Conservation (phyloP, 2,797 vertebrate genomes). For the Triplophysa yarkandensis region DNA sequence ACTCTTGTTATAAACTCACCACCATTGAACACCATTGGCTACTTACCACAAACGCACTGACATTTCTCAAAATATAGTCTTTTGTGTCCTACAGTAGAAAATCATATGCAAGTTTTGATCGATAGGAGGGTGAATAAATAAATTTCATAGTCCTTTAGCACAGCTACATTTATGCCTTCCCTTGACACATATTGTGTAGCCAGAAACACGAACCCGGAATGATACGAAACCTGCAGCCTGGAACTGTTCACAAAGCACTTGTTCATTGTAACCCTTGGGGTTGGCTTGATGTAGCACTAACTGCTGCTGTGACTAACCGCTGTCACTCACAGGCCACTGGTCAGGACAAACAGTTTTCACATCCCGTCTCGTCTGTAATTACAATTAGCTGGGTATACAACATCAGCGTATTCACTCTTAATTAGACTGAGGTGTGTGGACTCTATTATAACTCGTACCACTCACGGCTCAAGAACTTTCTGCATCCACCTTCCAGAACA, state of each 20-base stretch:
- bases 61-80: no score
- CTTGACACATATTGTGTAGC: not conserved
- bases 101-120: no score
- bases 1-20: no score
- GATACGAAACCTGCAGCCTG: slow-evolving; percentile 60
- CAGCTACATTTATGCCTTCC: no score
- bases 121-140: no score
- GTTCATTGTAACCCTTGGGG: slow-evolving; percentile 66
- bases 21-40: no score
- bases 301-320: not conserved
- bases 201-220: not conserved
- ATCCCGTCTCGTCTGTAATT: slow-evolving; percentile 59
- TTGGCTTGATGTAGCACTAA: slow-evolving; percentile 29
- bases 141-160: no score
- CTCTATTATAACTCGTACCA: slow-evolving; percentile 27
- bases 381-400: slow-evolving; percentile 44
- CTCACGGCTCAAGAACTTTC: not conserved
- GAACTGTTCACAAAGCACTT: slow-evolving; percentile 77
- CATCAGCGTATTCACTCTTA: slow-evolving; percentile 36
- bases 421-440: slow-evolving; percentile 48
- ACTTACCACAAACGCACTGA: no score
- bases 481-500: slow-evolving; percentile 23
- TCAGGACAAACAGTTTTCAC: slow-evolving; percentile 53
- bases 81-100: no score
- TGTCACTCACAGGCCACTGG: slow-evolving; percentile 1